Evolutionary conservation across 2,113 vertebrate species (phyloP).

Genomic region (Psittacula cyanocephala): DNA sequence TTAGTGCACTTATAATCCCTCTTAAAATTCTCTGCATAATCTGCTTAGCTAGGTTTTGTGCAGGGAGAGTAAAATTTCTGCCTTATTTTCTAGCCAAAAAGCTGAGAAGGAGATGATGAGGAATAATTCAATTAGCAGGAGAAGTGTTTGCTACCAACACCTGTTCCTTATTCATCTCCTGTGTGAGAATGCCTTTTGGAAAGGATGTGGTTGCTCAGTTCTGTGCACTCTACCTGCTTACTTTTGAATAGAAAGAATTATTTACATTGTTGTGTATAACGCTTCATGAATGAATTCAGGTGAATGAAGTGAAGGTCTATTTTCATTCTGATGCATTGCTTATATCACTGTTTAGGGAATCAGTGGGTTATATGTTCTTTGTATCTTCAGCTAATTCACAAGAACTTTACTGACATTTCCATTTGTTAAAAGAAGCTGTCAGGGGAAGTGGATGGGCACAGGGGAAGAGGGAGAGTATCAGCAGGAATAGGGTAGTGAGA

Average conservation of each 20-base stretch:
- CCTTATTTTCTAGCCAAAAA: neutral
- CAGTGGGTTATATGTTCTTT: neutral
- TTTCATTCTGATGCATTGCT: neutral
- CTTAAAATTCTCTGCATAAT: neutral
- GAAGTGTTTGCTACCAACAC: neutral
- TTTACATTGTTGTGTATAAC: neutral
- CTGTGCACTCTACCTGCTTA: accelerated
- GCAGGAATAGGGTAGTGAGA: neutral
- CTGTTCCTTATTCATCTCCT: accelerated
- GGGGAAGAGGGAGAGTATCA: neutral
- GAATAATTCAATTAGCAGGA: neutral
- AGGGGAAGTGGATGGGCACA: neutral
- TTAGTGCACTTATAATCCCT: neutral
- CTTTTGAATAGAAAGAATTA: neutral
- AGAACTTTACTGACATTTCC: neutral
- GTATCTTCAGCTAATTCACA: neutral
- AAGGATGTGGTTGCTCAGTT: neutral
- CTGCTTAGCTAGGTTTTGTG: neutral
- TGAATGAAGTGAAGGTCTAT: neutral
- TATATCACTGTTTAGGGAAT: neutral
- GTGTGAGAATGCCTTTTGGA: neutral
- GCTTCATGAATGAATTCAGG: neutral
- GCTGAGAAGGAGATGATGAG: neutral
- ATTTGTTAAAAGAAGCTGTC: neutral
- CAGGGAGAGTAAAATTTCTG: neutral